Percentiles rank a stretch among this genome's conserved stretches.
phyloP scores from a whole-genome alignment of 2,113 vertebrate species.

The Centropristis striata region DNA sequence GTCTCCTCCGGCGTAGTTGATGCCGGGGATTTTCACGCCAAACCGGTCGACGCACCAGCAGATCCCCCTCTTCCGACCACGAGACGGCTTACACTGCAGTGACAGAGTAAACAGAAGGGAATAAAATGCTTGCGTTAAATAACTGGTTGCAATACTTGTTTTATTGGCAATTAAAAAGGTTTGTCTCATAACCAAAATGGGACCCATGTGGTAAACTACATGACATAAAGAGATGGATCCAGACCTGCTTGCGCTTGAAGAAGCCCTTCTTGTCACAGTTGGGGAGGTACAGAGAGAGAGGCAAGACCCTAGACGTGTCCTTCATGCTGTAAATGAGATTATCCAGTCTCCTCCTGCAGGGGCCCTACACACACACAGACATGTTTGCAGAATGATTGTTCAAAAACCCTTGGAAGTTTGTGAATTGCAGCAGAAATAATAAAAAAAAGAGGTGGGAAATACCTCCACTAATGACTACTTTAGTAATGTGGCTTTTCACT shows the following conservation, averaged over 20 bases:
- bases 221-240: not conserved
- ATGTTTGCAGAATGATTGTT: not conserved
- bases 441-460: not conserved
- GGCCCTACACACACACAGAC: conserved; percentile 86
- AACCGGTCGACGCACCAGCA: conserved; percentile 99
- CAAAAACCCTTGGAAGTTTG: not conserved
- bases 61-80: conserved; percentile 93
- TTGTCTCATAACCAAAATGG: not conserved
- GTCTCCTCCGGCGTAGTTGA: conserved; percentile 90
- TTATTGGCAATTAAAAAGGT: not conserved
- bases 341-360: conserved; percentile 95
- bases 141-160: not conserved
- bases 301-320: conserved; percentile 89
- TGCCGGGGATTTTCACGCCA: conserved; percentile 91
- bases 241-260: conserved; percentile 98
- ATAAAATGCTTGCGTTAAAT: not conserved
- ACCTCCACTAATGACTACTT: conserved; percentile 10
- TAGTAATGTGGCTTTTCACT: conserved; percentile 11
- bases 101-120: not conserved
- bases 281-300: conserved; percentile 92
- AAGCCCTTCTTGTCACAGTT: conserved; percentile 99
- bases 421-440: not conserved
- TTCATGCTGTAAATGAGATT: conserved; percentile 93
- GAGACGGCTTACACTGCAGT: conserved; percentile 94
- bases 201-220: too few relatives aligned